Percentiles rank a stretch among this genome's conserved stretches.
phyloP scores from a whole-genome alignment of 2,113 vertebrate species.

The Parus major region DNA sequence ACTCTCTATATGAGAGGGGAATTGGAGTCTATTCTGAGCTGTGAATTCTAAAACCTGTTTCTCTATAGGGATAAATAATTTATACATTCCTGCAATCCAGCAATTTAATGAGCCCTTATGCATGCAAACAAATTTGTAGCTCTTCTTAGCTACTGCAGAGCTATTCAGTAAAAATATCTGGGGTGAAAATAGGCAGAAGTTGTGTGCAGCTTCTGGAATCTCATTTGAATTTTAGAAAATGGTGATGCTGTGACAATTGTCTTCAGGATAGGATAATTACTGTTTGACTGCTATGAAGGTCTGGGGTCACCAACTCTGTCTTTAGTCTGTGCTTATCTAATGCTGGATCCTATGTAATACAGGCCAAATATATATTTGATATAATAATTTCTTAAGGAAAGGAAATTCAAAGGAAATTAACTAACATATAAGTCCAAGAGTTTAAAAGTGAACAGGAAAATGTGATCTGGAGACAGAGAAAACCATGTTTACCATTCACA shows the following conservation, averaged over 20 bases:
- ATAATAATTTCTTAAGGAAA: neutral
- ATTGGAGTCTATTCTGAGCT: conserved; percentile 21
- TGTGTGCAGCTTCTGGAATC: neutral
- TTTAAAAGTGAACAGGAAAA: neutral
- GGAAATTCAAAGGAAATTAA: neutral
- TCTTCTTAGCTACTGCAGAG: neutral
- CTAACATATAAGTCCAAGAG: neutral
- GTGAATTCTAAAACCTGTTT: conserved; percentile 27
- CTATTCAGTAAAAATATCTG: neutral
- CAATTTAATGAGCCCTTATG: conserved; percentile 36
- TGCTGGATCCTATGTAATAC: neutral
- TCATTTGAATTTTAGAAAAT: neutral
- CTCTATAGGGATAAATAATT: conserved; percentile 56
- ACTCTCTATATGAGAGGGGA: neutral
- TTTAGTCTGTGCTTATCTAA: neutral
- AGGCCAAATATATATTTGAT: neutral
- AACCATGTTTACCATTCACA: neutral
- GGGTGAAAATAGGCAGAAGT: neutral
- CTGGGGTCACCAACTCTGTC: neutral
- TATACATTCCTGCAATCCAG: conserved; percentile 23
- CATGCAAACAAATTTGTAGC: conserved; percentile 34
- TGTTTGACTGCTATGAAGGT: neutral
- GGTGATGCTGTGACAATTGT: neutral
- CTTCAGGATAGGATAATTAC: neutral
- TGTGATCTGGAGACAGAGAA: neutral